phyloP scores from a whole-genome alignment of 2,888 invertebrate species.

The Agriopis marginaria region DNA sequence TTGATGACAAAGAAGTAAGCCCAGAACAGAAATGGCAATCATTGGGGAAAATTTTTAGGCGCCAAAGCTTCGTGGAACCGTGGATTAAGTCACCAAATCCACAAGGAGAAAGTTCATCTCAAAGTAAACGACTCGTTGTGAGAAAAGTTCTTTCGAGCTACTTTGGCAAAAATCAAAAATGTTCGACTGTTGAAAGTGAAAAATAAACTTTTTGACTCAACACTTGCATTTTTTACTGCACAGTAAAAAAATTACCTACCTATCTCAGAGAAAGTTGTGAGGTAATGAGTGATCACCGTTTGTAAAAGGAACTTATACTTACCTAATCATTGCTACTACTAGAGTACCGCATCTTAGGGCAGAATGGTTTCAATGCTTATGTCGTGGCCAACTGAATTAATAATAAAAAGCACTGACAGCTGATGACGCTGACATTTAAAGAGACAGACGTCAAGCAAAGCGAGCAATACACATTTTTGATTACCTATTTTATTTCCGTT shows the following conservation, averaged over 20 bases:
- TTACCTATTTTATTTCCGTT: slow-evolving; percentile 5
- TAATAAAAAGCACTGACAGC: neutral
- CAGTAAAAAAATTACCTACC: neutral
- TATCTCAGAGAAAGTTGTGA: too few relatives aligned
- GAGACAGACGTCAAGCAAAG: neutral
- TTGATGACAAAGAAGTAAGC: slow-evolving; percentile 70
- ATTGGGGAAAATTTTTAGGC: slow-evolving; percentile 79
- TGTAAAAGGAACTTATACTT: too few relatives aligned
- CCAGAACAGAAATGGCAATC: slow-evolving; percentile 83
- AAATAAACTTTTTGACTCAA: slow-evolving; percentile 48
- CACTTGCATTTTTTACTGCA: neutral
- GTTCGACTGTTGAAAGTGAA: slow-evolving; percentile 56
- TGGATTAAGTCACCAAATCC: slow-evolving; percentile 67
- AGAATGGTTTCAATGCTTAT: too few relatives aligned
- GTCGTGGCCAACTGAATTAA: neutral
- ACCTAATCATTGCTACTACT: too few relatives aligned
- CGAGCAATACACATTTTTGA: slow-evolving; percentile 5
- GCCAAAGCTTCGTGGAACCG: slow-evolving; percentile 76
- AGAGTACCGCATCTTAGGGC: too few relatives aligned
- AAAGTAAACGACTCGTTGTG: slow-evolving; percentile 71
- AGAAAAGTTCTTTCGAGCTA: slow-evolving; percentile 79
- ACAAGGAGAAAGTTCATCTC: slow-evolving; percentile 70
- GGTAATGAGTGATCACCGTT: too few relatives aligned
- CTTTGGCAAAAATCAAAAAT: slow-evolving; percentile 74
- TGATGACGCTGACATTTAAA: neutral